Base-by-base conservation (phyloP, 2,797 vertebrate genomes). In the Erpetoichthys calabaricus region DNA sequence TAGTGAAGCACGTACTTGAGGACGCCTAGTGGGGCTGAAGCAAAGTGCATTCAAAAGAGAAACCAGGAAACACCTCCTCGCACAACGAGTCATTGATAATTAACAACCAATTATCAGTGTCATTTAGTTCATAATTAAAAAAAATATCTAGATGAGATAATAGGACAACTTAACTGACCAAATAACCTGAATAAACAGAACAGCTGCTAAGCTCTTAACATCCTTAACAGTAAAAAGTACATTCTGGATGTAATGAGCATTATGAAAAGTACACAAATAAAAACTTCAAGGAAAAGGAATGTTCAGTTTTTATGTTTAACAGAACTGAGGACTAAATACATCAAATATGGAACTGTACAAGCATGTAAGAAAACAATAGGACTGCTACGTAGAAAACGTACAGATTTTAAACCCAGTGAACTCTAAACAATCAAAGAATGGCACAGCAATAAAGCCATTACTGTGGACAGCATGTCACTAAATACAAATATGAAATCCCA, bases 301-400 rank as follows among this genome's bases (percentile, higher is more conserved):
- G 61, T 63, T 64, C 7, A 53, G 55, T 62, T 78, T 80, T 77
- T 78, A 70, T 68, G 72, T 78, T 78, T 73, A 75, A 77, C 80
- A 80, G 71, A 83, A 73, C 70, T 69, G 64, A 76, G 77, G 74
- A 86, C 76, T 79, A 80, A 60, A 69, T 75, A 78, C 81, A 83
- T 75, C 74, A 79, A 80, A 75, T 69, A 70, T 69, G 68, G 75
- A 70, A 70, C 70, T 77, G 75, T 74, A 76, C 74, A 78, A 73
- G 70, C 71, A 74, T 75, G 74, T 72, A 75, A 74, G 67, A 78
- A 60, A 80, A 73, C 75, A 75, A 70, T 65, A 75, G 71, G 71
- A 73, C 67, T 64, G 79, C 73, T 71, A 73, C 78, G 69, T 80
- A 73, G 71, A 78, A 78, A 77, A 75, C 71, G 74, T 82, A 80